Evolutionary conservation across 2,888 invertebrate species (phyloP).

Genomic region (Colletes collaris): DNA sequence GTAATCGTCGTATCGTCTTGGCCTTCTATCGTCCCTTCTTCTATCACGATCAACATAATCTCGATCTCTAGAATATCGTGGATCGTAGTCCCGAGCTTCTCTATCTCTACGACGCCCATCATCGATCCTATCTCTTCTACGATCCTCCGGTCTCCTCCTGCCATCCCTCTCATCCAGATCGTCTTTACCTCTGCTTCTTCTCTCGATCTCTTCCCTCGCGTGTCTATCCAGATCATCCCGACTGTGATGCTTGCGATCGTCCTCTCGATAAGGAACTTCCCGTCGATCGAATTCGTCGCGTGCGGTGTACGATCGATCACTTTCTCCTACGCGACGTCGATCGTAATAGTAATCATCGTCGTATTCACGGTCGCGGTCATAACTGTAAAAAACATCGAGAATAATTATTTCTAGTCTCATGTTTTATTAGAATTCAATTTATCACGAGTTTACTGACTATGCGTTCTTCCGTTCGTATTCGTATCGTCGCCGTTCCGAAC

Average conservation of each 20-base stretch:
- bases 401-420: background rate
- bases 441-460: slow-evolving; percentile 71
- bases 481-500: slow-evolving; percentile 75
- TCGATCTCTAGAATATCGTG: slow-evolving; percentile 74
- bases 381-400: slow-evolving; percentile 61
- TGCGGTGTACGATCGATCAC: slow-evolving; percentile 76
- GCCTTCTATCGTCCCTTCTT: slow-evolving; percentile 78
- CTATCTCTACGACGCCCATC: slow-evolving; percentile 74
- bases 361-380: slow-evolving; percentile 79
- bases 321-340: slow-evolving; percentile 77
- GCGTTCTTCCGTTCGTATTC: slow-evolving; percentile 77
- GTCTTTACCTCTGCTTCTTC: slow-evolving; percentile 75
- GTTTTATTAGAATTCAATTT: background rate
- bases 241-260: slow-evolving; percentile 77
- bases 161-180: slow-evolving; percentile 77
- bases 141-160: slow-evolving; percentile 76
- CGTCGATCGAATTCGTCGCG: slow-evolving; percentile 80
- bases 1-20: slow-evolving; percentile 78
- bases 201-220: slow-evolving; percentile 75
- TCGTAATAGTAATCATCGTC: slow-evolving; percentile 81
- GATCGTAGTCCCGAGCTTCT: slow-evolving; percentile 75
- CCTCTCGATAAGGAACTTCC: slow-evolving; percentile 76
- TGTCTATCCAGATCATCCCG: slow-evolving; percentile 79
- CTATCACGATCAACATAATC: slow-evolving; percentile 78
- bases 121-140: slow-evolving; percentile 72